Evolutionary conservation across 2,888 invertebrate genomes (phyloP), one percentile per base, ranked within the genome.

Genomic region (Parelbella ahira): DNA sequence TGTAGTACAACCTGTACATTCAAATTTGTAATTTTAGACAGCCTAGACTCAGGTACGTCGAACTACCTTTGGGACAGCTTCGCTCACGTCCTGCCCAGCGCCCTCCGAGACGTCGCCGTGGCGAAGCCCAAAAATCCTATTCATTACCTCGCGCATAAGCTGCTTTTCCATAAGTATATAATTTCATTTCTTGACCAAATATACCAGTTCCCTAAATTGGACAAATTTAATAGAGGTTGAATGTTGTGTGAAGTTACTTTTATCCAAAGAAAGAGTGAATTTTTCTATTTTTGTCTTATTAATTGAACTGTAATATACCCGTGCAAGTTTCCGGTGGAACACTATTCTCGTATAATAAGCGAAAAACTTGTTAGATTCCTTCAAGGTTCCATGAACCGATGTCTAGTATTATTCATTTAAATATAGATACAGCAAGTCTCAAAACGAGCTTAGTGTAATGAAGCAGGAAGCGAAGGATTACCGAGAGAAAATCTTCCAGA

Each of bases 1-100:
- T n/a, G n/a, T n/a, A n/a, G n/a, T n/a, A n/a, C n/a, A n/a, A n/a
- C n/a, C n/a, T n/a, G n/a, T n/a, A n/a, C n/a, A n/a, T n/a, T n/a
- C n/a, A n/a, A n/a, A n/a, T n/a, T n/a, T n/a, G n/a, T 10, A 6
- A 24, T 44, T 45, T 1, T 53, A 84, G 84, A 51, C 1, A 63
- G 56, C 1, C 45, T 83, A 30, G 51, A 68, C 29, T 20, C 53
- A 0, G 72, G 77, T 6, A 55, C 58, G 0, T 69, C 67, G 2
- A 54, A 64, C 4, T 83, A 78, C 48, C 51, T 86, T 0, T 86
- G 84, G 83, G 61, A 70, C 5, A 60, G 50, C 11, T 65, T 78
- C 7, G 80, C 78, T 0, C 56, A 60, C 38, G 51, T 80, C 4
- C 51, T 86, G 6, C 72, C 81, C 0, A 64, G 69, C 2, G 76